Percentiles rank a stretch among this genome's conserved stretches.
Evolutionary conservation across 2,797 vertebrate species (phyloP).

Genomic region (Pangasius macronema): DNA sequence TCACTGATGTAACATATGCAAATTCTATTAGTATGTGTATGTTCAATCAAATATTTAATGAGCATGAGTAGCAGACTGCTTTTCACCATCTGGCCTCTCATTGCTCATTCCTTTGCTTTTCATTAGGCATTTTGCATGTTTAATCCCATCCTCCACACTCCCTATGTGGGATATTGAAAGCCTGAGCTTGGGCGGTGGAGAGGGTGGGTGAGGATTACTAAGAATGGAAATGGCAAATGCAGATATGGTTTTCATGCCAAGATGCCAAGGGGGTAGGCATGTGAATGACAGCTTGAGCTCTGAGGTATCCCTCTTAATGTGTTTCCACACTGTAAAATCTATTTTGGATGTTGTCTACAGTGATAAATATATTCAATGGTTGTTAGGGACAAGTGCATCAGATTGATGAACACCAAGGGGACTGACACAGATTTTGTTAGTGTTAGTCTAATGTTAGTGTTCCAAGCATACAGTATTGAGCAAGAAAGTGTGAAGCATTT

Average conservation of each 20-base stretch:
- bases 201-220: conserved; percentile 68
- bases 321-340: conserved; percentile 24
- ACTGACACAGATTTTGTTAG: background rate
- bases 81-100: conserved; percentile 31
- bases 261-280: conserved; percentile 51
- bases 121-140: conserved; percentile 58
- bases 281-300: conserved; percentile 20
- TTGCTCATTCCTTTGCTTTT: conserved; percentile 55
- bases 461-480: background rate
- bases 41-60: background rate
- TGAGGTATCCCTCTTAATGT: conserved; percentile 16
- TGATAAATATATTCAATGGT: conserved; percentile 5
- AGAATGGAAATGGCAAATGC: conserved; percentile 61
- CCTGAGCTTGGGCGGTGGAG: conserved; percentile 55
- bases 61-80: background rate
- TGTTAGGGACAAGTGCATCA: background rate
- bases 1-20: background rate
- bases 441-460: background rate
- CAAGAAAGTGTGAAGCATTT: background rate
- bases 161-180: conserved; percentile 70
- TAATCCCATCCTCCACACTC: conserved; percentile 76
- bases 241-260: conserved; percentile 60
- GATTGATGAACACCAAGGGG: background rate
- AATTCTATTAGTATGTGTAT: background rate
- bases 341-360: conserved; percentile 26